Percentiles rank a stretch among this genome's conserved stretches.
Conservation (phyloP, 1,140 invertebrate genomes). For the Hyposmocoma kahamanoa region DNA sequence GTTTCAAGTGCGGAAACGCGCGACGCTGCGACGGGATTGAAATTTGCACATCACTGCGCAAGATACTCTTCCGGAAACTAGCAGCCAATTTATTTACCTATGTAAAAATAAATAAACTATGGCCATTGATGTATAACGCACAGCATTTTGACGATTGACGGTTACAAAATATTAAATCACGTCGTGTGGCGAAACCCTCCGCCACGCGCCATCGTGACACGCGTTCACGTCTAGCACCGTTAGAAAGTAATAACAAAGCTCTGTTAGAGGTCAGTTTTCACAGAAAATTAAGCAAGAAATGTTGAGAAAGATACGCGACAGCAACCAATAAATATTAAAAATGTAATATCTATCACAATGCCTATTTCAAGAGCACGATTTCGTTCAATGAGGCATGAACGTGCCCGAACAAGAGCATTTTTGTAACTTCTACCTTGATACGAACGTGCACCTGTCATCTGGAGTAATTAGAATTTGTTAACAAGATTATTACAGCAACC, state of each 20-base stretch:
- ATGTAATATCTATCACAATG: too few species aligned
- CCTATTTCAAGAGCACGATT: too few species aligned
- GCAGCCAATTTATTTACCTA: conserved; percentile 9
- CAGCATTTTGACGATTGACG: too few species aligned
- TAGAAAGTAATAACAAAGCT: not conserved
- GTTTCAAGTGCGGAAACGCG: conserved; percentile 1
- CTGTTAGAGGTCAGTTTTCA: conserved; percentile 15
- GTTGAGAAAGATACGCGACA: not conserved
- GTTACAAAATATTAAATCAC: conserved; percentile 25
- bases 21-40: conserved; percentile 13
- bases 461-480: too few species aligned
- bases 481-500: too few species aligned
- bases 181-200: conserved; percentile 22
- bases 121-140: not conserved
- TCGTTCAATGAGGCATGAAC: too few species aligned
- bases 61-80: conserved; percentile 13
- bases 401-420: too few species aligned
- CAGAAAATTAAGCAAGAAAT: not conserved
- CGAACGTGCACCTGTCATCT: too few species aligned
- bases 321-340: too few species aligned
- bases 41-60: conserved; percentile 21
- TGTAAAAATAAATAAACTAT: conserved; percentile 4
- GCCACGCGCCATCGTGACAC: conserved; percentile 13
- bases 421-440: too few species aligned
- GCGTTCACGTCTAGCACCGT: conserved; percentile 3